Evolutionary conservation across 2,797 vertebrate genomes (phyloP).

Genomic region (Tympanoctomys barrerae): DNA sequence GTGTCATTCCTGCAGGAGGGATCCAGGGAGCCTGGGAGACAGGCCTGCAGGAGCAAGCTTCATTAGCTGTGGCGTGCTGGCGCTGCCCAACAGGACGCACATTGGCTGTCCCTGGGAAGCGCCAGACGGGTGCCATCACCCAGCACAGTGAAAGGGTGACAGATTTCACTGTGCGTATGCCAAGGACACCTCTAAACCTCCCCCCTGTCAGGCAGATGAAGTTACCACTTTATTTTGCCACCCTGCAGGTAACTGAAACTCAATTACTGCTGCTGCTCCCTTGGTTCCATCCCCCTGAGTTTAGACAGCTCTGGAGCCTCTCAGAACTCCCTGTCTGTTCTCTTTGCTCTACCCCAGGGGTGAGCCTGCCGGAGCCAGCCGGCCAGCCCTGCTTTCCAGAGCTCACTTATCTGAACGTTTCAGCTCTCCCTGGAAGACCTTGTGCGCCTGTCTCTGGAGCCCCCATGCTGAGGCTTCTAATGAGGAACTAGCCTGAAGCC

Average conservation of each 20-base stretch:
- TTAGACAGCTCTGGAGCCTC: constrained; percentile 77
- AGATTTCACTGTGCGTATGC: constrained; percentile 70
- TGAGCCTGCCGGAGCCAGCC: constrained; percentile 70
- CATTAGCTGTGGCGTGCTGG: constrained; percentile 38
- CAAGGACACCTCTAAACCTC: constrained; percentile 79
- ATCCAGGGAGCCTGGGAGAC: constrained; percentile 37
- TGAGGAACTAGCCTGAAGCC: constrained; percentile 73
- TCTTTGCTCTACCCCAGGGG: constrained; percentile 79
- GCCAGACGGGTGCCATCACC: constrained; percentile 63
- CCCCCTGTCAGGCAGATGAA: constrained; percentile 75
- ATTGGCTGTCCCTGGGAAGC: constrained; percentile 67
- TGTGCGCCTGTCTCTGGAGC: constrained; percentile 71
- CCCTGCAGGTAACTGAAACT: constrained; percentile 84
- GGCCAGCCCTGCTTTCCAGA: constrained; percentile 67
- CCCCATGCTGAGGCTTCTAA: constrained; percentile 81
- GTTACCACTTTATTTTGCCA: constrained; percentile 80
- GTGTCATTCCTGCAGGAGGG: constrained; percentile 70
- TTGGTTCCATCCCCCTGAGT: constrained; percentile 81
- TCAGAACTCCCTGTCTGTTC: constrained; percentile 83
- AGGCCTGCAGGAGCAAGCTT: constrained; percentile 64
- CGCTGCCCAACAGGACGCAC: constrained; percentile 20
- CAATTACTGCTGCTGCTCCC: constrained; percentile 78
- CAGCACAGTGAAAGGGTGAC: constrained; percentile 73
- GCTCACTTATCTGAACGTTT: constrained; percentile 68
- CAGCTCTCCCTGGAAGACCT: constrained; percentile 79